These are phyloP conservation scores for Apis laboriosa DNA, from an alignment of 1,140 invertebrate genomes.

Conservation along the genomic window DNA sequence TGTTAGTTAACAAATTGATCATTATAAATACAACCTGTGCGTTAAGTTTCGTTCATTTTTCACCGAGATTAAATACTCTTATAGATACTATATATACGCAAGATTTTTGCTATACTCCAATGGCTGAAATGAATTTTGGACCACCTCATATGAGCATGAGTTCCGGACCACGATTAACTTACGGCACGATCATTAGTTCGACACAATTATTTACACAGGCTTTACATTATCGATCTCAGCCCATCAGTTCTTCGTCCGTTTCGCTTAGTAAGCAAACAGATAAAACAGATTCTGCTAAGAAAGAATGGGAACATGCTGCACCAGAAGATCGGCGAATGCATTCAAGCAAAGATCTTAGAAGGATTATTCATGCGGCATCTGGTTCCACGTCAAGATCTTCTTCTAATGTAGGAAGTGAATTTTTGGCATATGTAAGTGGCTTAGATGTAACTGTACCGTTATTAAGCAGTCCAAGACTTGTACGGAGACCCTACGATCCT, in stretches of 20 bases:
- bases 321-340: slow-evolving; percentile 76
- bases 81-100: slow-evolving; percentile 78
- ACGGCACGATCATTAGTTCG: slow-evolving; percentile 79
- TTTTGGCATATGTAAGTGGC: slow-evolving; percentile 72
- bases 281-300: slow-evolving; percentile 74
- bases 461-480: slow-evolving; percentile 74
- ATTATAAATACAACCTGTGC: slow-evolving; percentile 78
- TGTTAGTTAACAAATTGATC: slow-evolving; percentile 78
- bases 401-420: slow-evolving; percentile 55
- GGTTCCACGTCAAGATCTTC: slow-evolving; percentile 54
- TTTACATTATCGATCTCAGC: slow-evolving; percentile 67
- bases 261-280: slow-evolving; percentile 33
- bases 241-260: slow-evolving; percentile 13
- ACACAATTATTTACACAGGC: slow-evolving; percentile 79
- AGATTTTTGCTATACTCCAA: slow-evolving; percentile 78
- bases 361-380: slow-evolving; percentile 68
- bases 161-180: slow-evolving; percentile 76
- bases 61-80: slow-evolving; percentile 74
- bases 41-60: slow-evolving; percentile 77
- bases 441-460: slow-evolving; percentile 75
- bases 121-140: slow-evolving; percentile 79
- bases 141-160: slow-evolving; percentile 79
- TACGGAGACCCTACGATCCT: slow-evolving; percentile 78
- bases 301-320: slow-evolving; percentile 75
- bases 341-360: slow-evolving; percentile 72